Evolutionary conservation across 2,797 vertebrate genomes (phyloP).

Genomic region (Linurgus olivaceus): DNA sequence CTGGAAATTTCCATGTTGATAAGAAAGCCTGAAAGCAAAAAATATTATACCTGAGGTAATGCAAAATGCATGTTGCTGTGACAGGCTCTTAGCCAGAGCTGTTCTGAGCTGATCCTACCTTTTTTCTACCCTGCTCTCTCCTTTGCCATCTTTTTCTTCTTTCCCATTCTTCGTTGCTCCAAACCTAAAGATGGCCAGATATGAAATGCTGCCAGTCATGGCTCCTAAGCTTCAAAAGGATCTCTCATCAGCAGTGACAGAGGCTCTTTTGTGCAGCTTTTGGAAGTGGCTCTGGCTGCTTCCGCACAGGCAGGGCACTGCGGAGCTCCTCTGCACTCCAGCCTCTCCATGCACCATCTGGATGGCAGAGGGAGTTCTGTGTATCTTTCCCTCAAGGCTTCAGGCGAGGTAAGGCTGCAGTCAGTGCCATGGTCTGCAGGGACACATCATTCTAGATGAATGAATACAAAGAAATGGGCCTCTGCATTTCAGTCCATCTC

Average conservation of each 20-base stretch:
- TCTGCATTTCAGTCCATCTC: background rate
- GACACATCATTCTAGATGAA: background rate
- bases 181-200: constrained; percentile 67
- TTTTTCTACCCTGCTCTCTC: background rate
- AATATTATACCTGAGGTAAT: constrained; percentile 10
- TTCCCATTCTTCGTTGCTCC: constrained; percentile 53
- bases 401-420: background rate
- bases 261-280: constrained; percentile 62
- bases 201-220: constrained; percentile 64
- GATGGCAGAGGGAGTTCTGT: background rate
- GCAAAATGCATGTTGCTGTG: constrained; percentile 27
- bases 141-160: constrained; percentile 19
- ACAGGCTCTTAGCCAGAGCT: constrained; percentile 35
- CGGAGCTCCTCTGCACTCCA: constrained; percentile 45
- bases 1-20: background rate
- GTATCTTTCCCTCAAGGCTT: background rate
- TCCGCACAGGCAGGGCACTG: constrained; percentile 3
- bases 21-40: constrained; percentile 9
- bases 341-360: constrained; percentile 43
- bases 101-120: background rate
- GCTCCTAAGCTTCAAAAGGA: constrained; percentile 73
- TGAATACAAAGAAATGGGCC: background rate
- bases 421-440: background rate
- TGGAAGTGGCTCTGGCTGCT: constrained; percentile 48
- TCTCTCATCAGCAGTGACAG: constrained; percentile 62